These are phyloP conservation scores for Notiomystis cincta DNA, from an alignment of 2,113 vertebrate species.

Conservation along the genomic window DNA sequence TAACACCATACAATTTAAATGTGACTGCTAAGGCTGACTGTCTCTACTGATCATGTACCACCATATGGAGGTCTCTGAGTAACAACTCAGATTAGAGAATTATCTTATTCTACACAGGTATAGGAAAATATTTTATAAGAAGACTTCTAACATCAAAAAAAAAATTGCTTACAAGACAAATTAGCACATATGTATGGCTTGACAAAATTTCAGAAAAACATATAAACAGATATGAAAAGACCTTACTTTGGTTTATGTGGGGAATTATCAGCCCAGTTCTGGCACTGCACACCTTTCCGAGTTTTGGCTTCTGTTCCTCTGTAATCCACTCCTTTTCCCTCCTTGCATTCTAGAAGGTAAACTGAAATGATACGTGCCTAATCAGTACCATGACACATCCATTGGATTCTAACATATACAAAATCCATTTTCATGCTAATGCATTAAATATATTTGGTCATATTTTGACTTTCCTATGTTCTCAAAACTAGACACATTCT, in stretches of 20 bases:
- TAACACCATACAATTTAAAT: neutral
- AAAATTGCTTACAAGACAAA: neutral
- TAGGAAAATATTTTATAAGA: neutral
- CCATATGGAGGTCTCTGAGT: neutral
- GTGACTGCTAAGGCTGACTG: neutral
- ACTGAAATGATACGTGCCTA: conserved; percentile 49
- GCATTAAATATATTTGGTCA: neutral
- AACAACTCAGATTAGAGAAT: neutral
- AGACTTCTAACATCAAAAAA: neutral
- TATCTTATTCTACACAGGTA: neutral
- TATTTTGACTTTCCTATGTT: neutral
- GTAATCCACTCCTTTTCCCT: conserved; percentile 77
- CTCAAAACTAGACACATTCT: neutral
- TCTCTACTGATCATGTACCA: neutral
- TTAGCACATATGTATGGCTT: neutral
- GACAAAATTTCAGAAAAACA: neutral
- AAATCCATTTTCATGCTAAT: neutral
- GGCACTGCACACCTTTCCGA: conserved; percentile 75
- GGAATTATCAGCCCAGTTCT: conserved; percentile 71
- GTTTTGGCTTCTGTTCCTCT: conserved; percentile 82
- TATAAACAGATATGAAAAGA: neutral
- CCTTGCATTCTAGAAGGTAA: conserved; percentile 81
- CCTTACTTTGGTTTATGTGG: conserved; percentile 85
- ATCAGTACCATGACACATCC: neutral
- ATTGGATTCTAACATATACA: neutral